These are phyloP conservation scores for Bemisia tabaci DNA, from an alignment of 1,140 invertebrate genomes.

Conservation along the genomic window DNA sequence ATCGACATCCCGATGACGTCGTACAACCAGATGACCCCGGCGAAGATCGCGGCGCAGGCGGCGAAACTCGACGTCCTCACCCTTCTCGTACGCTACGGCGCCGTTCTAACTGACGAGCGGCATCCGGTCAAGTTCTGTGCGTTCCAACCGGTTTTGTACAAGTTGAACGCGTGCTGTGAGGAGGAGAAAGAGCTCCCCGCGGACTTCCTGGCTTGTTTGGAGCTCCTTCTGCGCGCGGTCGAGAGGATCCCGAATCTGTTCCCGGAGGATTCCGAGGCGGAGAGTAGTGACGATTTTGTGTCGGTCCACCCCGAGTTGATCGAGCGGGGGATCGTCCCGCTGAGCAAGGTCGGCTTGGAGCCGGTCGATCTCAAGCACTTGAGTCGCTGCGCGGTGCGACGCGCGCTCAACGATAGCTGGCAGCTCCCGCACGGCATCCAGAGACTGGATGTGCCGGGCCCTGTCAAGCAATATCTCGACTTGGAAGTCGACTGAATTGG, in stretches of 20 bases:
- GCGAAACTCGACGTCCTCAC: constrained; percentile 53
- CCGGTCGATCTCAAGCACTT: constrained; percentile 29
- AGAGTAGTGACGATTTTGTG: not conserved
- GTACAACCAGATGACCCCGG: constrained; percentile 49
- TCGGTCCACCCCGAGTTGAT: not conserved
- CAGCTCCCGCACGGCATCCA: constrained; percentile 55
- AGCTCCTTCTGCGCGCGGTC: constrained; percentile 46
- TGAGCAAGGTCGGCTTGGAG: constrained; percentile 17
- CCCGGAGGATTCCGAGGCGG: not conserved
- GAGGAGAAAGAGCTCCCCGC: not conserved
- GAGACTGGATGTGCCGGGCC: constrained; percentile 44
- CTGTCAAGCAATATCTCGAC: constrained; percentile 52
- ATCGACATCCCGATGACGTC: constrained; percentile 66
- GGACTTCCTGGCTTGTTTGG: constrained; percentile 37
- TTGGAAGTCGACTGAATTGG: constrained; percentile 48
- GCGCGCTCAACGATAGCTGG: constrained; percentile 47
- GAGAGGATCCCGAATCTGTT: constrained; percentile 31
- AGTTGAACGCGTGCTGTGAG: constrained; percentile 12
- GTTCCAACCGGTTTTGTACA: constrained; percentile 18
- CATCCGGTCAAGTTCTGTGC: constrained; percentile 14
- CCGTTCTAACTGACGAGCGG: constrained; percentile 36
- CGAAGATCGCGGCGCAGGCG: constrained; percentile 53
- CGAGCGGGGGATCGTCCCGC: constrained; percentile 26
- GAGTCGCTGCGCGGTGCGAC: constrained; percentile 46
- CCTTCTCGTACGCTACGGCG: constrained; percentile 55